These are phyloP conservation scores for Hypercompe scribonia DNA, from an alignment of 2,888 invertebrate species.

Conservation along the genomic window DNA sequence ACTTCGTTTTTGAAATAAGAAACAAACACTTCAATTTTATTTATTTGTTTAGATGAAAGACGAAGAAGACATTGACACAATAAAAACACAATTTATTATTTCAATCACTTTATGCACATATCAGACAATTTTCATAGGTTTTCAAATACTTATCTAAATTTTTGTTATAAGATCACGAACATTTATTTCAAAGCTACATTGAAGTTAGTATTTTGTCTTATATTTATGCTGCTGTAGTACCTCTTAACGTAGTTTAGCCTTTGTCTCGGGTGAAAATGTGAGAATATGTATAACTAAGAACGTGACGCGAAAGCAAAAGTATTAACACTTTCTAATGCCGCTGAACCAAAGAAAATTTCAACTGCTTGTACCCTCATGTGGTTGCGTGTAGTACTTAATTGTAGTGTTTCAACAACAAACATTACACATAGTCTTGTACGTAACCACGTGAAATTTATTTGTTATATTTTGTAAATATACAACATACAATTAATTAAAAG, in stretches of 20 bases:
- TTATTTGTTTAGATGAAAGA: no score
- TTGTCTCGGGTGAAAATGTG: slow-evolving; percentile 61
- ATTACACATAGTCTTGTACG: slow-evolving; percentile 23
- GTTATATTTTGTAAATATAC: neutral
- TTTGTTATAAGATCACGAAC: neutral
- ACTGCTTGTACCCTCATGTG: slow-evolving; percentile 13
- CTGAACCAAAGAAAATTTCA: slow-evolving; percentile 43
- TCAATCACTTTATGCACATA: no score
- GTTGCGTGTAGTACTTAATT: slow-evolving; percentile 33
- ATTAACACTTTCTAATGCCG: slow-evolving; percentile 53
- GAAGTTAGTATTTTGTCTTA: neutral
- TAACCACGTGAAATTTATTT: slow-evolving; percentile 24
- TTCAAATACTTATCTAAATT: neutral
- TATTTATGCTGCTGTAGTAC: neutral
- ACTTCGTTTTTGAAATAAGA: no score
- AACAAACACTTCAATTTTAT: no score
- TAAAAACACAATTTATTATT: no score
- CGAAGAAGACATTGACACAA: no score
- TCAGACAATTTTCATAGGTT: no score
- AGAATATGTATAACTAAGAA: slow-evolving; percentile 46
- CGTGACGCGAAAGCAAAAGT: slow-evolving; percentile 58
- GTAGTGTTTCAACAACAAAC: slow-evolving; percentile 28
- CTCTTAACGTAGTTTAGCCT: slow-evolving; percentile 26
- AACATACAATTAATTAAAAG: neutral
- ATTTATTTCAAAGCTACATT: neutral